phyloP scores from a whole-genome alignment of 2,113 vertebrate species.

The Plotosus lineatus region DNA sequence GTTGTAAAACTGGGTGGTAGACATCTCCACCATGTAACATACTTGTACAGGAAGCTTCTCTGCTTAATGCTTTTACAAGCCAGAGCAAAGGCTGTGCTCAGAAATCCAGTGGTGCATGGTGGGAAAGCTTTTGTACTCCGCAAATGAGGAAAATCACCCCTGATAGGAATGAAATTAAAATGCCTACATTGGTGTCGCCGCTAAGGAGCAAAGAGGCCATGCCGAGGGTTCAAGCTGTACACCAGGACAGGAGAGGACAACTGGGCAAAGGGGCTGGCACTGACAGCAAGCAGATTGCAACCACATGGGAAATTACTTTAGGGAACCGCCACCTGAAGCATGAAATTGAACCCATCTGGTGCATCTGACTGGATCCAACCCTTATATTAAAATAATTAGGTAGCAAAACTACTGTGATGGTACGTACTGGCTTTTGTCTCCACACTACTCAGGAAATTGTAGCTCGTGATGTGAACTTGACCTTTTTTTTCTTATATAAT shows the following conservation, averaged over 20 bases:
- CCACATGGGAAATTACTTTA: constrained; percentile 75
- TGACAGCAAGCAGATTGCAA: constrained; percentile 36
- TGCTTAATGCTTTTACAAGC: not conserved
- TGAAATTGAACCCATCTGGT: constrained; percentile 77
- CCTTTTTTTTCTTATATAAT: not conserved
- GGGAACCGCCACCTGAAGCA: constrained; percentile 69
- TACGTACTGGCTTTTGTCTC: constrained; percentile 54
- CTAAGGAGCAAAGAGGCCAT: constrained; percentile 40
- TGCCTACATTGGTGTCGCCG: not conserved
- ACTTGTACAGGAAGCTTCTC: not conserved
- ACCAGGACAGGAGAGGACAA: constrained; percentile 29
- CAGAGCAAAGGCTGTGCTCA: not conserved
- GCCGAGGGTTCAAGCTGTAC: constrained; percentile 15
- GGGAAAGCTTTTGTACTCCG: constrained; percentile 31
- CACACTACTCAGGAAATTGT: not conserved
- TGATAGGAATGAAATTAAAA: constrained; percentile 46
- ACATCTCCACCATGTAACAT: not conserved
- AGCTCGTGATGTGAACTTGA: not conserved
- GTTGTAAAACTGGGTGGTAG: not conserved
- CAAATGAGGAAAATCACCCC: constrained; percentile 36
- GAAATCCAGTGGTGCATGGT: not conserved
- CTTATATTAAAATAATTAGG: constrained; percentile 73
- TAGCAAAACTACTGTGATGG: constrained; percentile 52
- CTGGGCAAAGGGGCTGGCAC: constrained; percentile 10
- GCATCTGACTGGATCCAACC: constrained; percentile 65